These are phyloP conservation scores for Operophtera brumata DNA, from an alignment of 2,888 invertebrate genomes.

Conservation along the genomic window DNA sequence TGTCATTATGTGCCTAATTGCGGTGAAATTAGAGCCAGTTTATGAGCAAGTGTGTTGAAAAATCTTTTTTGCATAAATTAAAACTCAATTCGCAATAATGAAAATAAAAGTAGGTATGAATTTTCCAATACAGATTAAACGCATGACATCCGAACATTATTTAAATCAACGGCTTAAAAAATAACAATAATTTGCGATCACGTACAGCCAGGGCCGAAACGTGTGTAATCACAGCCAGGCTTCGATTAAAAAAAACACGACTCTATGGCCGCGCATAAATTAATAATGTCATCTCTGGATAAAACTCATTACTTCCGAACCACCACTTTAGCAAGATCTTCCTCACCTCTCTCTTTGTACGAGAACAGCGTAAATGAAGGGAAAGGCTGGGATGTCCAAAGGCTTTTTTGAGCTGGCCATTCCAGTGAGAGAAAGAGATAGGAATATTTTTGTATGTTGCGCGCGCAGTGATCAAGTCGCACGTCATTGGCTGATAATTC, in stretches of 20 bases:
- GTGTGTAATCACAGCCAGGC: conserved; percentile 37
- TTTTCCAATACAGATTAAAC: conserved; percentile 8
- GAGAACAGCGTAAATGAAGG: conserved; percentile 18
- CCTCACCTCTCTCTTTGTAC: conserved; percentile 22
- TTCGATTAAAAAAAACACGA: conserved; percentile 45
- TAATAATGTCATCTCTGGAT: conserved; percentile 68
- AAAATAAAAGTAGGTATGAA: background rate
- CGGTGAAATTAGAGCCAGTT: too few species aligned
- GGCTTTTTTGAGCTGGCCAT: conserved; percentile 30
- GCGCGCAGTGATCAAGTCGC: conserved; percentile 37
- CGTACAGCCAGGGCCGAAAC: conserved; percentile 28
- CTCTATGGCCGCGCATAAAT: conserved; percentile 61
- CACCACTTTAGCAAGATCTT: conserved; percentile 36
- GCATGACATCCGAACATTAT: conserved; percentile 7
- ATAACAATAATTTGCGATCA: conserved; percentile 28
- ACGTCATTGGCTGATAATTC: conserved; percentile 63
- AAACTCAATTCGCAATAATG: background rate
- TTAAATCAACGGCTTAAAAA: conserved; percentile 17
- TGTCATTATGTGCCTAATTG: too few species aligned
- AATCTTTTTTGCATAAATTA: too few species aligned
- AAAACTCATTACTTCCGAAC: conserved; percentile 45
- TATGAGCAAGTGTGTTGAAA: too few species aligned
- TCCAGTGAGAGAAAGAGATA: conserved; percentile 49
- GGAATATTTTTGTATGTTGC: conserved; percentile 34
- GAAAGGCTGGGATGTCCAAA: conserved; percentile 9